Base-by-base conservation (phyloP, 2,888 invertebrate genomes). In the Brachyopa scutellaris region DNA sequence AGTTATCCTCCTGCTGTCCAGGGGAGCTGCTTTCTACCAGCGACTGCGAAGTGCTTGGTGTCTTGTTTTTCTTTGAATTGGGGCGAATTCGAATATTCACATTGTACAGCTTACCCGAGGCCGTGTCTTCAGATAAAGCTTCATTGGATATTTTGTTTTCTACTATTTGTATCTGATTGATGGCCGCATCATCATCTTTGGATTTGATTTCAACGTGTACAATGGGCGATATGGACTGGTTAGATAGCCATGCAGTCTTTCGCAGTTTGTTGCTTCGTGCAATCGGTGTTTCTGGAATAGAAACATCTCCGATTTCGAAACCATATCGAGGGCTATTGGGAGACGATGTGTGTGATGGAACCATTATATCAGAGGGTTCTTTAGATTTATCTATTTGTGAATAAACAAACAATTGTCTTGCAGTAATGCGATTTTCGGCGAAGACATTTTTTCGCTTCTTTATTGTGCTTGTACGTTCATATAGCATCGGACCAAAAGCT, bases 161-260 rank as follows among this genome's bases (percentile, higher is more conserved):
- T 1, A 55, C 55, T 23, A 66, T 72, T 61, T 77, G 53, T 29
- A 66, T 49, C 40, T 47, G 53, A 53, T 77, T 64, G 7, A 55
- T 62, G 2, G 69, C 26, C 3, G 59, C 36, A 21, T 80, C 57
- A 1, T 61, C 15, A 33, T 66, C 59, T 9, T 66, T 64, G 13
- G 77, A 47, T 13, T 61, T 77, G 7, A 66, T 66, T 40, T 77
- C 82, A n/a, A 70, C 33, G 33, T 82, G 76, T 2, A 82, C 82
- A 7, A 82, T 82, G 2, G 82, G 84, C 1, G 84, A 84, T 11
- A 84, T 69, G 7, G 82, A 80, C 9, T 79, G 77, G 45, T 86
- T 92, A 1, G 92, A 91, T 0, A 92, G 87, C 92, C 92, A 92
- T 6, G 92, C 92, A 69, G 92, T 92, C 82, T 91, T 92, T 83